These are phyloP conservation scores for Euphydryas editha DNA, from an alignment of 2,888 invertebrate genomes.

Conservation along the genomic window DNA sequence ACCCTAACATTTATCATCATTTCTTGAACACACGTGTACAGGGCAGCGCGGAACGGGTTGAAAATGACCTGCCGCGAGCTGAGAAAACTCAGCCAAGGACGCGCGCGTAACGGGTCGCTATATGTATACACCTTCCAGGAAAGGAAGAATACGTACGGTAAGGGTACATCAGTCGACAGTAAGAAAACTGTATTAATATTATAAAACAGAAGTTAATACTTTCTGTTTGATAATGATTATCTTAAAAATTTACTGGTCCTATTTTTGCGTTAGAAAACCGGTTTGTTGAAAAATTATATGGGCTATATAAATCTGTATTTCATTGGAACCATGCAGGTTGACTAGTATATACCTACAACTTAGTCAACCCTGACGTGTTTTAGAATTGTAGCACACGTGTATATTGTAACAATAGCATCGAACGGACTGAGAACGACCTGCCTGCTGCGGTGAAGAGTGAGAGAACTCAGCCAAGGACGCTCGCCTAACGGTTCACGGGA, in stretches of 20 bases:
- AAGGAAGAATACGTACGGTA: conserved; percentile 50
- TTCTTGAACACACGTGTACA: conserved; percentile 66
- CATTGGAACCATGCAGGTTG: too few relatives aligned
- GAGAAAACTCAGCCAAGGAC: conserved; percentile 84
- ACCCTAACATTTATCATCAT: conserved; percentile 33
- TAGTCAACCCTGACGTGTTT: conserved; percentile 31
- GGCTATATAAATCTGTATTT: too few relatives aligned
- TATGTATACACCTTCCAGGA: conserved; percentile 46
- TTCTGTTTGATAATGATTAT: too few relatives aligned
- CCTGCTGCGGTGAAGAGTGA: conserved; percentile 69
- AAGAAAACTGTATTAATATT: background rate
- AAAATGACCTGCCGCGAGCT: conserved; percentile 73
- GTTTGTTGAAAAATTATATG: too few relatives aligned
- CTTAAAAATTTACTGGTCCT: too few relatives aligned
- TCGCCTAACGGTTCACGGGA: conserved; percentile 72
- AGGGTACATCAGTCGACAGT: conserved; percentile 47
- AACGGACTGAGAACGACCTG: conserved; percentile 79
- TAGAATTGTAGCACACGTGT: conserved; percentile 62
- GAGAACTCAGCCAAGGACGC: conserved; percentile 84
- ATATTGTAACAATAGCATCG: conserved; percentile 66
- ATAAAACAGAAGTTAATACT: background rate
- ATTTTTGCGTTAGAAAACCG: too few relatives aligned
- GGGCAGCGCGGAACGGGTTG: conserved; percentile 76
- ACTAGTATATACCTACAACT: background rate
- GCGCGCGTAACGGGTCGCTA: conserved; percentile 76